These are phyloP conservation scores for Sesia bembeciformis DNA, from an alignment of 2,888 invertebrate genomes.

Conservation along the genomic window DNA sequence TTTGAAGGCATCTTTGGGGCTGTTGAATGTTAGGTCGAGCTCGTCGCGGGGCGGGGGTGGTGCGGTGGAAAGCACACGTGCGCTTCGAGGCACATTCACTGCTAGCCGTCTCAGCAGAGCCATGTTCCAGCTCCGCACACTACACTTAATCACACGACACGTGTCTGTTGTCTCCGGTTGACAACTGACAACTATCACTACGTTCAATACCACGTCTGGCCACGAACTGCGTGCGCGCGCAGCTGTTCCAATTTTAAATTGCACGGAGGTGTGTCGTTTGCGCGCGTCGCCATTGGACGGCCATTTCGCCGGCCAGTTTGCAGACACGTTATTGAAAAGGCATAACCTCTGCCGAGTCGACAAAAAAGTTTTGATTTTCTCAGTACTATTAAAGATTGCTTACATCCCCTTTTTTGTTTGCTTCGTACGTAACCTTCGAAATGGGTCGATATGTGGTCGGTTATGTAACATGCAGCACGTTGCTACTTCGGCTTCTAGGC, in stretches of 20 bases:
- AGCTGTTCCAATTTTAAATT: conserved; percentile 59
- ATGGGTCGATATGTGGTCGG: too few species aligned
- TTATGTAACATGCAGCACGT: too few species aligned
- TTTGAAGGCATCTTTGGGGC: conserved; percentile 93
- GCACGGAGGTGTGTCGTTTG: conserved; percentile 62
- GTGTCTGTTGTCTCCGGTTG: conserved; percentile 41
- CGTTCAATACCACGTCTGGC: conserved; percentile 43
- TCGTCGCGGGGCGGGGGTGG: conserved; percentile 71
- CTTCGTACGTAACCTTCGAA: too few species aligned
- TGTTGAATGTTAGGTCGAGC: conserved; percentile 89
- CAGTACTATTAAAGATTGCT: too few species aligned
- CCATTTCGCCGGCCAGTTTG: conserved; percentile 20
- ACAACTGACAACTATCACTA: conserved; percentile 43
- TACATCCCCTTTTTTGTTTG: too few species aligned
- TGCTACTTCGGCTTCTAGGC: too few species aligned
- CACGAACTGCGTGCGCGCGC: conserved; percentile 51
- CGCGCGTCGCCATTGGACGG: conserved; percentile 38
- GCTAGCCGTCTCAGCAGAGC: conserved; percentile 63
- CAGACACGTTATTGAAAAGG: neutral
- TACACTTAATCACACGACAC: conserved; percentile 29
- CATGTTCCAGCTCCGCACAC: conserved; percentile 51
- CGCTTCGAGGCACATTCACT: conserved; percentile 44
- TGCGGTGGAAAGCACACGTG: conserved; percentile 41
- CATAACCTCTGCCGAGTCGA: neutral
- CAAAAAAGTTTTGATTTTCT: too few species aligned